Percentiles rank a stretch among this genome's conserved stretches.
phyloP scores from a whole-genome alignment of 2,888 invertebrate species.

The Minunthozetes semirufus region DNA sequence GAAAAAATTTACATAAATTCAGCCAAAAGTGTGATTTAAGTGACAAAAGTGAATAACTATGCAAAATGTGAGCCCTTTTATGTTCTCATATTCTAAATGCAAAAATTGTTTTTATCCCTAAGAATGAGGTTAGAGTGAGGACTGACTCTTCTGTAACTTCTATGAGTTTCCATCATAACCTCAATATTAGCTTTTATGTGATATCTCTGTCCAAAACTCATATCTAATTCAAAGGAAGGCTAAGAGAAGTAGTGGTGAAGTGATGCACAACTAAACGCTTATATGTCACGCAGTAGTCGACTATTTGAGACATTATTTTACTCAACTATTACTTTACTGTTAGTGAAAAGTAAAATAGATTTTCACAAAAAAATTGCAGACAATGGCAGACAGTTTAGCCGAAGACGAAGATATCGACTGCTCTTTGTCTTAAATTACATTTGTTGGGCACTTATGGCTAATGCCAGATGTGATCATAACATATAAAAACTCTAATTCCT shows the following conservation, averaged over 20 bases:
- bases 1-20: no score
- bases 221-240: background rate
- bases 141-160: background rate
- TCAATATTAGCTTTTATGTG: conserved; percentile 26
- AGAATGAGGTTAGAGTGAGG: background rate
- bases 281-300: conserved; percentile 12
- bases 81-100: background rate
- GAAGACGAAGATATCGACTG: background rate
- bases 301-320: background rate
- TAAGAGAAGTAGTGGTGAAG: background rate
- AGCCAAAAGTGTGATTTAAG: background rate
- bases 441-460: conserved; percentile 18
- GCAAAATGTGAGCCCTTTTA: background rate
- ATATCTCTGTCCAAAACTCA: background rate
- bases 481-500: background rate
- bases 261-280: conserved; percentile 7
- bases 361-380: background rate
- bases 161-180: conserved; percentile 9
- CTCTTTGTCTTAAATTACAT: conserved; percentile 15
- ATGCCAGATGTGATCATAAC: background rate
- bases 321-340: background rate
- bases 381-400: background rate
- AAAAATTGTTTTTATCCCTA: background rate
- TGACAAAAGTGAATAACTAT: background rate
- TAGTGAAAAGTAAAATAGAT: conserved; percentile 23